Evolutionary conservation across 2,113 vertebrate species (phyloP), one percentile per base, ranked within the genome.

Genomic region (Notechis scutatus): DNA sequence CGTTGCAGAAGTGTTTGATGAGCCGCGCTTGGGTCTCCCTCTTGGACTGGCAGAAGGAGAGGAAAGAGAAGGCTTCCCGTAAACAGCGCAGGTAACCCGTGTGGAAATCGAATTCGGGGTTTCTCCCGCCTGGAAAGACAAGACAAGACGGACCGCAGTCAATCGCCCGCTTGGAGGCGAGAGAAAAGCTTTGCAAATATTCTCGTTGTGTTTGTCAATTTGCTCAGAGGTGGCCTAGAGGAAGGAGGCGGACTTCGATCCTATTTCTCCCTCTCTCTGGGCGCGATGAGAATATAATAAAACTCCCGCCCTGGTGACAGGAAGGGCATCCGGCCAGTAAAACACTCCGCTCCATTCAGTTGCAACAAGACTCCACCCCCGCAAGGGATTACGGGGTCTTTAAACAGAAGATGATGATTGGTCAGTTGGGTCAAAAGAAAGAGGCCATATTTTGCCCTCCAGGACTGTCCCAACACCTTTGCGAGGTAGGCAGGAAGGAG

Each of bases 31-130:
- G 97, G 3, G 95, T 95, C 39, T 97, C 96, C 90, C 95, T 95
- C 94, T 94, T 97, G 94, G 95, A 93, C 5, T 96, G 95, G 0
- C 95, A 95, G 90, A 94, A 95, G 86, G 98, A 98, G 86, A 98
- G 97, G 96, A 98, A 98, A 56, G 97, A 96, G 93, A 98, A 92
- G 0, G 98, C 98, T 95, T 98, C 98, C 93, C 97, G 98, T 95
- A 98, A 97, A 93, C 98, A 98, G 64, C 97, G 96, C 93, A 98
- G 97, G 96, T 97, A 98, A 5, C 98, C 97, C 0, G 97, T 97
- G 93, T 94, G 97, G 64, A 96, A 98, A 93, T 98, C 97, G 54
- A 95, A 96, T 93, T 97, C 97, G 9, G 95, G 93, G 29, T 0
- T 93, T 90, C 94, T 95, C 56, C 10, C 93, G 10, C 74, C 0